Evolutionary conservation across 2,888 invertebrate genomes (phyloP).

Genomic region (Acrobeloides nanus): DNA sequence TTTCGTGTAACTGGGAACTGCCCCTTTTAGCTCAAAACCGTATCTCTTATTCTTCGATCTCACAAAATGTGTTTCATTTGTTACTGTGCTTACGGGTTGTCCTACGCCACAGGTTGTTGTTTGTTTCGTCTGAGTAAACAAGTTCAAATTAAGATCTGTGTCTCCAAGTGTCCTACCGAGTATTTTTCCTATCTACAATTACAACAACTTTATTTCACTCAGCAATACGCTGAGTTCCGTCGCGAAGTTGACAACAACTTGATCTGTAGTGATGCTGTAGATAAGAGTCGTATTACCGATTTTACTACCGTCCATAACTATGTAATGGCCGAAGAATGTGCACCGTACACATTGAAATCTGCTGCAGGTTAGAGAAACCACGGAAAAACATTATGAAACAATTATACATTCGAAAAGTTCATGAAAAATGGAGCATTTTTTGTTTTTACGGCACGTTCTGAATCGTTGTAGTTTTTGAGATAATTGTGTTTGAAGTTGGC

Average conservation of each 20-base stretch:
- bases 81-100: slow-evolving; percentile 47
- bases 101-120: slow-evolving; percentile 50
- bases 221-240: background rate
- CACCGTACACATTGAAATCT: slow-evolving; percentile 43
- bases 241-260: slow-evolving; percentile 22
- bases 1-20: too few relatives aligned
- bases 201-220: too few relatives aligned
- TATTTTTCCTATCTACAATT: slow-evolving; percentile 45
- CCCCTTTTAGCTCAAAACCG: slow-evolving; percentile 27
- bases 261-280: slow-evolving; percentile 34
- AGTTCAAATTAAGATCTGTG: too few relatives aligned
- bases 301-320: slow-evolving; percentile 27
- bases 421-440: too few relatives aligned
- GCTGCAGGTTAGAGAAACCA: too few relatives aligned
- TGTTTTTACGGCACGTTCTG: too few relatives aligned
- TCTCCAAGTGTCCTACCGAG: slow-evolving; percentile 36
- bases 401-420: too few relatives aligned
- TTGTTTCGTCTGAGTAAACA: too few relatives aligned
- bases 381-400: too few relatives aligned
- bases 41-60: slow-evolving; percentile 50
- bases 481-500: too few relatives aligned
- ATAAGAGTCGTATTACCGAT: slow-evolving; percentile 27
- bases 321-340: slow-evolving; percentile 35
- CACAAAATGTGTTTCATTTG: slow-evolving; percentile 44
- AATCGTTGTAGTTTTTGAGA: too few relatives aligned